Base-by-base conservation (phyloP, 2,888 invertebrate species). In the Euspilapteryx auroguttella region DNA sequence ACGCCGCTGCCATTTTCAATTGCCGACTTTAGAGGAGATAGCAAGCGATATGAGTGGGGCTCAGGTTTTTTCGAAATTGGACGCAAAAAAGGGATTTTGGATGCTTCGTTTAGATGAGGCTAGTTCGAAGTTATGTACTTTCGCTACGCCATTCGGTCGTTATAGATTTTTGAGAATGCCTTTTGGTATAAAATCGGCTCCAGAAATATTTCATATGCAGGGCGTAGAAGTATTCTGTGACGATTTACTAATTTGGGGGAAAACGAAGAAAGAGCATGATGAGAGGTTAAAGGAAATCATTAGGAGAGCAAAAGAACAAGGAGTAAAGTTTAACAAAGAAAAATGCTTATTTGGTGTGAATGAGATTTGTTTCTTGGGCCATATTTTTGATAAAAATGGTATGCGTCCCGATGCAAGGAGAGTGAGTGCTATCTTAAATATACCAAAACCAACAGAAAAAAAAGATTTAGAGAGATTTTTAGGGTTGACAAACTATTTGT, bases 51-150 rank as follows among this genome's bases (percentile, higher is more conserved):
- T 37, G 2, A 5, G 27, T 4, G 35, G 37, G 1, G 35, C 33
- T 10, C 25, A 25, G 12, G 29, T 17, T 32, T 37, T 31, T 24
- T 29, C 34, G 12, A 25, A 30, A 17, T 28, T 27, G 6, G 34
- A 35, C 20, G 35, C 35, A 1, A 32, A 28, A 12, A 33, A 32
- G 6, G 35, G 33, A 2, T 34, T 36, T 27, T 34, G 28, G 24
- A 31, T 36, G 34, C 5, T 31, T 10, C 15, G 6, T 1, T 21
- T 36, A 12, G 28, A 33, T 24, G 26, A 32, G 12, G 20, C n/a
- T 2, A 33, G 33, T 9, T 35, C 33, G 1, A 33, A 33, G 8
- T 25, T 35, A 0, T 32, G 32, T 12, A 35, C 35, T 1, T 35
- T 34, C 20, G 7, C 31, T 3, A 33, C 35, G 7, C 32, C 35